These are phyloP conservation scores for Teleopsis dalmanni DNA, from an alignment of 1,140 invertebrate genomes.

Conservation along the genomic window DNA sequence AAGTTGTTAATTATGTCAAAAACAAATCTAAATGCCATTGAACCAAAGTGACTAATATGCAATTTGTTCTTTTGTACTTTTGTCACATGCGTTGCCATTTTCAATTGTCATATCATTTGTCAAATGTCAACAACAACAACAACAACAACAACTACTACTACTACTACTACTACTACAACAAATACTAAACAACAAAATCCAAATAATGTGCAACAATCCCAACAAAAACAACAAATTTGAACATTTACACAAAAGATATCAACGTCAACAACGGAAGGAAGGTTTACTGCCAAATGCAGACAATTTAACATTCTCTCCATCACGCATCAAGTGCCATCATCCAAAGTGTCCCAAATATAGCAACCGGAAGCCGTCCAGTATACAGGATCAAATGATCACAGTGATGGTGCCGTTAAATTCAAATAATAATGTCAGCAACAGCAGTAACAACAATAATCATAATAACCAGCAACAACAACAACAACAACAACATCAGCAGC, in stretches of 20 bases:
- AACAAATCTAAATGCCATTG: too few species aligned
- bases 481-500: constrained; percentile 10
- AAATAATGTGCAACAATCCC: background rate
- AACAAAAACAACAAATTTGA: background rate
- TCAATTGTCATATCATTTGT: too few species aligned
- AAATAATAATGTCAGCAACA: constrained; percentile 24
- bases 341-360: constrained; percentile 43
- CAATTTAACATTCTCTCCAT: constrained; percentile 42
- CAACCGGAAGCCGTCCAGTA: constrained; percentile 38
- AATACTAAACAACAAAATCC: background rate
- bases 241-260: constrained; percentile 27
- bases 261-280: constrained; percentile 40
- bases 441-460: constrained; percentile 19
- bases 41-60: too few species aligned
- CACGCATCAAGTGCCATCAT: constrained; percentile 43
- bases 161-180: background rate
- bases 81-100: too few species aligned
- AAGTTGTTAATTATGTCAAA: too few species aligned
- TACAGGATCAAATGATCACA: constrained; percentile 44
- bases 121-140: too few species aligned
- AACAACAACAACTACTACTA: too few species aligned
- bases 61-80: too few species aligned
- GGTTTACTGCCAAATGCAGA: constrained; percentile 40
- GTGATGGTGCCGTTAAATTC: constrained; percentile 43
- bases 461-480: constrained; percentile 7